phyloP scores from a whole-genome alignment of 2,113 vertebrate genomes.

The Butastur rufipennis region DNA sequence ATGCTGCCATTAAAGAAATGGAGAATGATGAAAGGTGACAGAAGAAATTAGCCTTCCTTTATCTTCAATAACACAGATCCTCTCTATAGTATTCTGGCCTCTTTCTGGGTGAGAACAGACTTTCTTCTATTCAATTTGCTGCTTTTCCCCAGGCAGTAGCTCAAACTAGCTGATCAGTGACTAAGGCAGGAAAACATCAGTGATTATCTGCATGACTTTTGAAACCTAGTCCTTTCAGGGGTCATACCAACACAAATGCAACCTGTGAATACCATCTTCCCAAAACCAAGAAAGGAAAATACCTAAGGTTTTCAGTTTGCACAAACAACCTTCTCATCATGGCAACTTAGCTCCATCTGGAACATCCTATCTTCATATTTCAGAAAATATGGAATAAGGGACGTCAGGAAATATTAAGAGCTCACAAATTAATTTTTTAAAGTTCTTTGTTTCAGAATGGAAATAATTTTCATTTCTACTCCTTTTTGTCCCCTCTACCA shows the following conservation, averaged over 20 bases:
- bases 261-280: not conserved
- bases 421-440: not conserved
- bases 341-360: not conserved
- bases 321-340: not conserved
- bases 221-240: not conserved
- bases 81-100: not conserved
- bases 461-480: conserved; percentile 23
- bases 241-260: not conserved
- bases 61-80: not conserved
- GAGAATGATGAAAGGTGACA: not conserved
- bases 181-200: not conserved
- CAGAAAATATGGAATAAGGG: conserved; percentile 21
- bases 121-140: not conserved
- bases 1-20: not conserved
- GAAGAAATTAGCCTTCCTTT: not conserved
- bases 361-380: conserved; percentile 30
- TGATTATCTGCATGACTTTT: not conserved
- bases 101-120: not conserved
- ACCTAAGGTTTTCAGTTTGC: not conserved
- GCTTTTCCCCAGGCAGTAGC: not conserved
- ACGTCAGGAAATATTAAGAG: conserved; percentile 22
- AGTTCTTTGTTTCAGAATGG: conserved; percentile 28
- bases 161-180: not conserved
- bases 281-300: not conserved
- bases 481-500: conserved; percentile 5